Conservation (phyloP, 2,888 invertebrate genomes). For the Chromoteleia sp. region DNA sequence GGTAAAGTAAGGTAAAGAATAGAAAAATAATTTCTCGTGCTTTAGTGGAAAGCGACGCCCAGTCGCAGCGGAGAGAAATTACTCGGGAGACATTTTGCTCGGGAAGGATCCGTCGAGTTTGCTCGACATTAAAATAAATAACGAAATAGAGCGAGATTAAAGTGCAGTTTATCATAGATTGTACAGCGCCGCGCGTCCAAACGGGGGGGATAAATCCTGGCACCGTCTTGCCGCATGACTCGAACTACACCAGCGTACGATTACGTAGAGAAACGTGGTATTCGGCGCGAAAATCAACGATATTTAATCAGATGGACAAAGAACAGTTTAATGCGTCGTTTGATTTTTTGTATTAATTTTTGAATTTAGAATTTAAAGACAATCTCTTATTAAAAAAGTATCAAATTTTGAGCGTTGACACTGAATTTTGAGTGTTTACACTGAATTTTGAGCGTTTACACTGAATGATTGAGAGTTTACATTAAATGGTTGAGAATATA, state of each 20-base stretch:
- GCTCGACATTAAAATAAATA: slow-evolving; percentile 43
- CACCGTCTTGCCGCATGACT: too few relatives aligned
- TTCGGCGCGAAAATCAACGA: background rate
- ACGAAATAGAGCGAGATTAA: slow-evolving; percentile 48
- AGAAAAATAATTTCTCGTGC: slow-evolving; percentile 7
- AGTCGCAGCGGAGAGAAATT: slow-evolving; percentile 28
- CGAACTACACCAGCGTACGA: too few relatives aligned
- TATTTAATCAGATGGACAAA: slow-evolving; percentile 5
- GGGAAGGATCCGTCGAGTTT: background rate
- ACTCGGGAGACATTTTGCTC: slow-evolving; percentile 15
- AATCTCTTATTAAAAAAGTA: too few relatives aligned
- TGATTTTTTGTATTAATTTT: slow-evolving; percentile 14
- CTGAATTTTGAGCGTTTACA: too few relatives aligned
- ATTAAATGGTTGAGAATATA: too few relatives aligned
- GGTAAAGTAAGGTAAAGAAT: background rate
- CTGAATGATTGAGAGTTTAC: too few relatives aligned
- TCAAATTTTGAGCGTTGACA: too few relatives aligned
- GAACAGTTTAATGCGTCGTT: slow-evolving; percentile 12
- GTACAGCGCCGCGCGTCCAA: too few relatives aligned
- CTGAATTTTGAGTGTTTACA: too few relatives aligned
- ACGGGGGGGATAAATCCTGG: background rate
- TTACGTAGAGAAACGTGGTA: background rate
- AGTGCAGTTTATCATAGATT: slow-evolving; percentile 37
- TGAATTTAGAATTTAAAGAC: slow-evolving; percentile 24
- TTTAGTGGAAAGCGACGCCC: slow-evolving; percentile 18